Evolutionary conservation across 1,140 invertebrate species (phyloP), one percentile per base, ranked within the genome.

Genomic region (Drosophila santomea): DNA sequence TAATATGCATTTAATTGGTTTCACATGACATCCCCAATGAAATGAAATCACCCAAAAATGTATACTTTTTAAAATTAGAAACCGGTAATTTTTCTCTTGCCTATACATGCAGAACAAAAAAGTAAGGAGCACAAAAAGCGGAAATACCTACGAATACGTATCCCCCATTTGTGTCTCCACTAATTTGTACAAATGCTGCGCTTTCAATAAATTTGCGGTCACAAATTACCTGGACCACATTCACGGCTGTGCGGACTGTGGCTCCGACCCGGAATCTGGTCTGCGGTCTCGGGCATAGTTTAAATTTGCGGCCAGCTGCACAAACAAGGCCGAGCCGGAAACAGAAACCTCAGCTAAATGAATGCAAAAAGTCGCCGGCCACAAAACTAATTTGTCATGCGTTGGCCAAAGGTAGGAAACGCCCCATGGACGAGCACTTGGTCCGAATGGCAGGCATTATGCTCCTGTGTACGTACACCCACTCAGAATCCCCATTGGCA

Each of bases 311-410:
- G 74, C 56, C 62, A 69, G 58, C 15, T 71, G 64, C 57, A 71
- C 58, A 77, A 69, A 77, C 74, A 78, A 55, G 44, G 50, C 45
- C 48, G 50, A 20, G 55, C 62, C 35, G 67, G 62, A 62, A 77
- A 52, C 56, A 76, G 56, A 76, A 66, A 81, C 82, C 82, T 75
- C 79, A 86, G 64, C 75, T 79, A 88, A 88, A 86, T 86, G 83
- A 88, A 88, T 86, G 83, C 79, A 79, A 77, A 72, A 86, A 88
- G 71, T 83, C 80, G 72, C 66, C 47, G 63, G 77, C 84, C 84
- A 62, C 84, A 89, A 89, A 89, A 89, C 84, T 89, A 89, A 89
- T 89, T 89, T 89, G 84, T 89, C 84, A 89, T 89, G 77, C 77
- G 84, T 85, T 72, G 77, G 68, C 62, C 75, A 39, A 80, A 75